Conservation (phyloP, 2,113 vertebrate genomes). For the Phaethornis superciliosus region DNA sequence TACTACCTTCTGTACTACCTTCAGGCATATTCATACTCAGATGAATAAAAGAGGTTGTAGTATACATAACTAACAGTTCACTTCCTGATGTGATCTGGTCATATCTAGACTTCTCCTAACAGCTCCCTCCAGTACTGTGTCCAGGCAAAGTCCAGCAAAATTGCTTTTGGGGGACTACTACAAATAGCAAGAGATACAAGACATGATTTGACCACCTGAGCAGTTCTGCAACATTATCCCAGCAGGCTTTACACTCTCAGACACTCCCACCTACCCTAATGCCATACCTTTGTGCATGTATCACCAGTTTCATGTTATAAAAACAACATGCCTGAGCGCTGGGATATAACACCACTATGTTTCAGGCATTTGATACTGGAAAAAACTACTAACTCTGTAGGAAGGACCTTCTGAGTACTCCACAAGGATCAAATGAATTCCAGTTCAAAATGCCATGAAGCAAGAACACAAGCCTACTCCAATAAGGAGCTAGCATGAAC, state of each 20-base stretch:
- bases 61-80: not conserved
- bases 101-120: not conserved
- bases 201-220: not conserved
- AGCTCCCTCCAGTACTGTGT: not conserved
- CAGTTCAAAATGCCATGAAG: not conserved
- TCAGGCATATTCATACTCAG: not conserved
- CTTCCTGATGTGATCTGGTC: no score
- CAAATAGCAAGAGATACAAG: not conserved
- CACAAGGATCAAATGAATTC: not conserved
- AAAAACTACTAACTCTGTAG: not conserved
- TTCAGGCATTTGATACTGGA: not conserved
- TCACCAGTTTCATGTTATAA: not conserved
- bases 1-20: not conserved
- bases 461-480: not conserved
- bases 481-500: not conserved
- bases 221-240: not conserved
- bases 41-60: not conserved
- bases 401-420: not conserved
- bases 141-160: not conserved
- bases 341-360: not conserved
- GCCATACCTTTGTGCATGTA: not conserved
- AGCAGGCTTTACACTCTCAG: not conserved
- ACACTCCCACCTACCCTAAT: fast-evolving
- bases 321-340: not conserved
- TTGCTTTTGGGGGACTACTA: not conserved